These are phyloP conservation scores for Nettapus auritus DNA, from an alignment of 2,113 vertebrate genomes.

Conservation along the genomic window DNA sequence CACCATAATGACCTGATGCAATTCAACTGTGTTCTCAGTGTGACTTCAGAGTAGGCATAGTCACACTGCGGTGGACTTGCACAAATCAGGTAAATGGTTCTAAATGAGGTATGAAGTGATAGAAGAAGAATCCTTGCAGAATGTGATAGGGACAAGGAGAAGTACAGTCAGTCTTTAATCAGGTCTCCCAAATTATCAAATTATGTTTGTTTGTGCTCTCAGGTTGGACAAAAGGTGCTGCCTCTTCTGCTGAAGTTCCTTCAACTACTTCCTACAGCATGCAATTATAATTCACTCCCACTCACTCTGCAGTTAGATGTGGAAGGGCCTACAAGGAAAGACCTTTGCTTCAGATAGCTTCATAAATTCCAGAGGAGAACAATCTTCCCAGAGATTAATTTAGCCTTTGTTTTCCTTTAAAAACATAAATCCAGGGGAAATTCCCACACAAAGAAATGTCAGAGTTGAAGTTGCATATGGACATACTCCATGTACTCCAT, in stretches of 20 bases:
- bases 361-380: slow-evolving; percentile 4
- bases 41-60: not conserved
- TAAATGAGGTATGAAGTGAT: not conserved
- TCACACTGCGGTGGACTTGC: not conserved
- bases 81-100: not conserved
- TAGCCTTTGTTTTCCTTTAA: not conserved
- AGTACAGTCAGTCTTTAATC: not conserved
- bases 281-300: not conserved
- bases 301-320: not conserved
- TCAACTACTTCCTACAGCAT: not conserved
- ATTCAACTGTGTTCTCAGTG: not conserved
- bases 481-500: not conserved
- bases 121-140: not conserved
- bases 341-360: not conserved
- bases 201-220: not conserved
- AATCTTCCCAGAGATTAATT: not conserved
- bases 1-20: not conserved
- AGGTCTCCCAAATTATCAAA: not conserved
- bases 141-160: not conserved
- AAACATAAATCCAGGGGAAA: not conserved
- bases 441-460: not conserved
- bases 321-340: not conserved
- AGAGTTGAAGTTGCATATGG: not conserved
- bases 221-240: not conserved
- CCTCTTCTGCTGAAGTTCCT: not conserved